Evolutionary conservation across 2,113 vertebrate genomes (phyloP).

Genomic region (Poeciliopsis occidentalis): DNA sequence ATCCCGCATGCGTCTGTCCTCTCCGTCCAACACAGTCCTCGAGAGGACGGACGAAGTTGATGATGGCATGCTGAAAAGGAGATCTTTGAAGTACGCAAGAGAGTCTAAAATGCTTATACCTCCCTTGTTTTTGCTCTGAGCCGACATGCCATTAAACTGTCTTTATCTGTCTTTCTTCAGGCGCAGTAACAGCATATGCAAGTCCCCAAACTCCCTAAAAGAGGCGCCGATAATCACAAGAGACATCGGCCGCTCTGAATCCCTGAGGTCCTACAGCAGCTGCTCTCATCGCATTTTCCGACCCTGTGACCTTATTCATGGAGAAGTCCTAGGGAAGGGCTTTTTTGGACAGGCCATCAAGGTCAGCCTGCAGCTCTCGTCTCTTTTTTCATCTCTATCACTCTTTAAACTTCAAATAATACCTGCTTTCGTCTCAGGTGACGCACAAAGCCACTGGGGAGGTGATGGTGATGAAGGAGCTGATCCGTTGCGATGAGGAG

Average conservation of each 20-base stretch:
- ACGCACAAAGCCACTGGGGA: constrained; percentile 96
- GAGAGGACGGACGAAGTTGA: constrained; percentile 86
- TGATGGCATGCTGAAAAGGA: constrained; percentile 83
- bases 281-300: constrained; percentile 96
- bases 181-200: constrained; percentile 94
- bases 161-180: constrained; percentile 63
- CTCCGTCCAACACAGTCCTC: constrained; percentile 79
- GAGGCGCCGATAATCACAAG: constrained; percentile 82
- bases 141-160: not conserved
- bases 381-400: not conserved
- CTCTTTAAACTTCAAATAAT: constrained; percentile 4
- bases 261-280: constrained; percentile 89
- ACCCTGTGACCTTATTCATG: constrained; percentile 93
- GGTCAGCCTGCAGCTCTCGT: constrained; percentile 74
- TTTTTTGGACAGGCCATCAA: constrained; percentile 98
- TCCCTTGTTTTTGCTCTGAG: not conserved
- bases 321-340: constrained; percentile 94
- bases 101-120: not conserved
- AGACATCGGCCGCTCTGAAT: constrained; percentile 94
- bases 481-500: constrained; percentile 97
- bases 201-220: constrained; percentile 90
- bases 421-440: constrained; percentile 79
- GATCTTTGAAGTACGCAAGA: constrained; percentile 86
- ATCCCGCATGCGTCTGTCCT: constrained; percentile 81
- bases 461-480: constrained; percentile 99